A percentile compares a stretch with the other conserved stretches of the same genome.
phyloP scores from a whole-genome alignment of 2,888 invertebrate species.

The Noctua comes region DNA sequence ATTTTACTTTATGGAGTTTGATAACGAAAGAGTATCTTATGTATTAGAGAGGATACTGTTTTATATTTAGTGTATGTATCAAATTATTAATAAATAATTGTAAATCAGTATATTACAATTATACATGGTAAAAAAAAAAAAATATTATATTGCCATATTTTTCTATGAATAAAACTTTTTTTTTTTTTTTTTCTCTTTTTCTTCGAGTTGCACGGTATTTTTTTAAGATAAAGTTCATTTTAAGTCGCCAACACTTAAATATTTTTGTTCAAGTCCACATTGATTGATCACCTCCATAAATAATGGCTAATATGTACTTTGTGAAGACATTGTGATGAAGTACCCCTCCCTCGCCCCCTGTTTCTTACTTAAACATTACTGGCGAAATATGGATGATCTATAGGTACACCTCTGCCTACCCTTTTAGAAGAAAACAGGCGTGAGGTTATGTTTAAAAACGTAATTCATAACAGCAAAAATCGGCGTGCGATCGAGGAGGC shows the following conservation, averaged over 20 bases:
- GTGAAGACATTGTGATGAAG: neutral
- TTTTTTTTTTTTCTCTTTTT: too few species aligned
- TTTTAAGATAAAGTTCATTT: neutral
- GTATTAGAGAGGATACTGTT: neutral
- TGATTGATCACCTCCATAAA: too few species aligned
- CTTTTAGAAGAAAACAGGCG: neutral
- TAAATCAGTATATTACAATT: too few species aligned
- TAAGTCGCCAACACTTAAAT: too few species aligned
- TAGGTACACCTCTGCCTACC: neutral
- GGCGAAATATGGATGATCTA: neutral
- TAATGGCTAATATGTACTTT: neutral
- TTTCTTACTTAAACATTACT: neutral
- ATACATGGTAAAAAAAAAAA: too few species aligned
- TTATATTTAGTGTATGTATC: neutral
- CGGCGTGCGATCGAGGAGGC: too few species aligned
- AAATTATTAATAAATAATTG: too few species aligned
- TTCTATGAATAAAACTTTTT: too few species aligned
- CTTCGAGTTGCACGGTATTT: neutral
- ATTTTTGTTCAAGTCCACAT: neutral
- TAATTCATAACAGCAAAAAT: neutral
- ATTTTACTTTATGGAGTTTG: conserved; percentile 6
- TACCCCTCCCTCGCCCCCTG: neutral
- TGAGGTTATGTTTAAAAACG: neutral
- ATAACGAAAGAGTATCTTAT: neutral
- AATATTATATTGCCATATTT: too few species aligned